Conservation (phyloP, 1,140 invertebrate genomes). For the Melitaea cinxia region DNA sequence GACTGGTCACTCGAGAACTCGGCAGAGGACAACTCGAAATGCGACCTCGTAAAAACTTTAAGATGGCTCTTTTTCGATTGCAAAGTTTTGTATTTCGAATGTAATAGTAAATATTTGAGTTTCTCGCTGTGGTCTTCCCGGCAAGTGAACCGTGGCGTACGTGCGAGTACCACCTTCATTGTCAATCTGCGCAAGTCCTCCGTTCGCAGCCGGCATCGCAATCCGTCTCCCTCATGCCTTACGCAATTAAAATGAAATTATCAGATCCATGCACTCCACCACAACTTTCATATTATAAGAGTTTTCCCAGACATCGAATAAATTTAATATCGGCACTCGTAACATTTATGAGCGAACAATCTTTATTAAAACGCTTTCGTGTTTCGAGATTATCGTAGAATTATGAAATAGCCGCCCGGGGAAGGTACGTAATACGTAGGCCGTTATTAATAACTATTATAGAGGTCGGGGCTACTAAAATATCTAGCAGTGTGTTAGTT, state of each 20-base stretch:
- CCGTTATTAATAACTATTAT: slow-evolving; percentile 41
- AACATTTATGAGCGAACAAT: slow-evolving; percentile 36
- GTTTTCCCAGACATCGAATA: slow-evolving; percentile 35
- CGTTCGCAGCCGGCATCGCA: slow-evolving; percentile 53
- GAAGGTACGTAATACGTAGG: slow-evolving; percentile 22
- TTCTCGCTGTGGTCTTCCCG: slow-evolving; percentile 62
- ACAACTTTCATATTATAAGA: slow-evolving; percentile 39
- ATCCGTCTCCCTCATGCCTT: slow-evolving; percentile 41
- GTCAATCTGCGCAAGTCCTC: slow-evolving; percentile 50
- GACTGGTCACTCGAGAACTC: slow-evolving; percentile 62
- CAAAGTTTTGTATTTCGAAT: slow-evolving; percentile 66
- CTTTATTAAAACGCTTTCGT: slow-evolving; percentile 42
- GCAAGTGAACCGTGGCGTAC: slow-evolving; percentile 63
- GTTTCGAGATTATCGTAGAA: slow-evolving; percentile 37
- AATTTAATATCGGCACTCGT: slow-evolving; percentile 37
- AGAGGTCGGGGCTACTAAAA: slow-evolving; percentile 36
- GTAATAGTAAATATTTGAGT: slow-evolving; percentile 66
- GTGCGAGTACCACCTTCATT: slow-evolving; percentile 56
- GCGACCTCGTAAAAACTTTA: slow-evolving; percentile 56
- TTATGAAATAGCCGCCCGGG: slow-evolving; percentile 39
- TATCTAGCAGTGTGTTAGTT: slow-evolving; percentile 29
- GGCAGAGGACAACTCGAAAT: slow-evolving; percentile 59
- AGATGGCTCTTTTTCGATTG: slow-evolving; percentile 65
- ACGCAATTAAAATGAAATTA: slow-evolving; percentile 70
- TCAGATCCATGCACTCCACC: slow-evolving; percentile 46